Evolutionary conservation across 2,888 invertebrate species (phyloP), one percentile per base, ranked within the genome.

Genomic region (Drosophila peninsularis): DNA sequence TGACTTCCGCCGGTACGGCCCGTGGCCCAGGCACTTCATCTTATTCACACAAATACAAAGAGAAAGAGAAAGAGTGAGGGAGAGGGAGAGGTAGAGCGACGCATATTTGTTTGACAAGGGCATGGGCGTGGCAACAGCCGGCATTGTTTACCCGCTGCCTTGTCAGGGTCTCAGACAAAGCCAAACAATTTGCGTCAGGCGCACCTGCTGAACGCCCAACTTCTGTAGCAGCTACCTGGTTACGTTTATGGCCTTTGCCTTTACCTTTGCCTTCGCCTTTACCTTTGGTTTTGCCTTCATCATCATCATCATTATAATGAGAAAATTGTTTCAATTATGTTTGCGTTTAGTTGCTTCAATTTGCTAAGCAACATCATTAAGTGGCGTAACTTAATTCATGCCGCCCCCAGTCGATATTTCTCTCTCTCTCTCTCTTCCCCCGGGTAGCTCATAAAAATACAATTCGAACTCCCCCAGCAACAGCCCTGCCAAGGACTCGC

Each of bases 281-380:
- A 27, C 21, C 67, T 56, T 61, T 37, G 34, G 21, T 44, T 64
- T 54, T 42, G 67, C 45, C 67, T 56, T 62, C 66, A 32, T 71
- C 80, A 58, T 75, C 69, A 55, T 74, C 87, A 77, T 75, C 79
- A 75, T 88, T 89, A 81, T 85, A 85, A 85, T 85, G 89, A 84
- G 85, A 89, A 85, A 89, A 85, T 87, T 89, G 85, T 85, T 85
- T 85, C 87, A 85, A 89, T 85, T 85, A 85, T 85, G 85, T 89
- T 85, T 87, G 85, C 84, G 87, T 87, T 85, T 85, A 85, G 85
- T 89, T 89, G 81, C 88, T 89, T 81, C 82, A 89, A 89, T 89
- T 85, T 85, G 85, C 89, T 89, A 87, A 89, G 89, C 85, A 85
- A 85, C 85, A 89, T 89, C 89, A 89, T 85, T 85, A 85, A 84